These are phyloP conservation scores for Varanus komodoensis DNA, from an alignment of 2,113 vertebrate species.

Conservation along the genomic window DNA sequence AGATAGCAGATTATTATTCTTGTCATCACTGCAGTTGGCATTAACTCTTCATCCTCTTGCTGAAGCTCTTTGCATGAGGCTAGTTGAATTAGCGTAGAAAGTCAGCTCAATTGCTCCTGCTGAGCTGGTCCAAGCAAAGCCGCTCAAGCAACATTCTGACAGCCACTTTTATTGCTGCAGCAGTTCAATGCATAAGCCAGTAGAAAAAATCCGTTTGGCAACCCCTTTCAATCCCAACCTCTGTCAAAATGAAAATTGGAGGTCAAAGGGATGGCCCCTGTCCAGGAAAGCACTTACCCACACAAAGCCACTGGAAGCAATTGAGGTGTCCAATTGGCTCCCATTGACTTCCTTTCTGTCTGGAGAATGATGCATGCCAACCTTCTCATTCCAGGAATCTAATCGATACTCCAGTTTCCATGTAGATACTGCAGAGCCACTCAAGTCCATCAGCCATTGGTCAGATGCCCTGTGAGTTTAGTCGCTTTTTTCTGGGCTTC, in stretches of 20 bases:
- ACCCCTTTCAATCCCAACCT: background rate
- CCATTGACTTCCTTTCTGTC: slow-evolving; percentile 26
- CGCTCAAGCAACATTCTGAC: background rate
- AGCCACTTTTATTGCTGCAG: background rate
- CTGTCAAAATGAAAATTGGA: slow-evolving; percentile 13
- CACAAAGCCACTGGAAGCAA: background rate
- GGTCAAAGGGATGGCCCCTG: background rate
- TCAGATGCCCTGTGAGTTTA: background rate
- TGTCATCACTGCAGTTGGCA: background rate
- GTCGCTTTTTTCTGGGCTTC: background rate
- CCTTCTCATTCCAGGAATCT: background rate
- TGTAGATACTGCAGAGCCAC: background rate
- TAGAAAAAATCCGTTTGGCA: background rate
- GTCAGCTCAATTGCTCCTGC: background rate
- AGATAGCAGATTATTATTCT: slow-evolving; percentile 48
- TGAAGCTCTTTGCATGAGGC: slow-evolving; percentile 28
- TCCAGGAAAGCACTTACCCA: slow-evolving; percentile 2
- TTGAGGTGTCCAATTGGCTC: slow-evolving; percentile 15
- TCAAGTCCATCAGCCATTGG: background rate
- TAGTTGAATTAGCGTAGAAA: slow-evolving; percentile 5
- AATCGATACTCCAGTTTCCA: background rate
- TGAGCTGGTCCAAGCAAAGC: background rate
- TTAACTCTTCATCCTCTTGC: background rate
- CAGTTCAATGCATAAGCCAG: background rate
- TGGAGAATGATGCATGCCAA: background rate